phyloP scores from a whole-genome alignment of 2,888 invertebrate species.

The Dryadula phaetusa region DNA sequence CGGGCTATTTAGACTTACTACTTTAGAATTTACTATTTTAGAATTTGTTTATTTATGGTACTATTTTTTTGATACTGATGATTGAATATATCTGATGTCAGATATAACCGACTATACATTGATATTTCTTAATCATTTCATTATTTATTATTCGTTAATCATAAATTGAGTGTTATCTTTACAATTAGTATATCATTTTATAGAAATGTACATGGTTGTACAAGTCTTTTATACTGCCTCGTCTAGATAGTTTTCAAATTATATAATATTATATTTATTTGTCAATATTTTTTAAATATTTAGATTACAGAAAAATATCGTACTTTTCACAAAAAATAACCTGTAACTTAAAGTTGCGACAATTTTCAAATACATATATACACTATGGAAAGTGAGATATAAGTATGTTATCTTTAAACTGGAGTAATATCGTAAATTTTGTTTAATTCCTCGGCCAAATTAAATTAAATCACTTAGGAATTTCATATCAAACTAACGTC shows the following conservation, averaged over 20 bases:
- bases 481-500: constrained; percentile 19
- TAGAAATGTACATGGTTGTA: too few relatives aligned
- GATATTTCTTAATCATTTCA: too few relatives aligned
- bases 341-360: background rate
- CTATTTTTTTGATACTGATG: background rate
- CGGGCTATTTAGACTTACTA: background rate
- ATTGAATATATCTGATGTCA: too few relatives aligned
- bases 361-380: constrained; percentile 6
- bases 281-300: too few relatives aligned
- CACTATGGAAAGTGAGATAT: background rate
- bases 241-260: too few relatives aligned
- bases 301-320: background rate
- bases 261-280: too few relatives aligned
- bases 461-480: constrained; percentile 21
- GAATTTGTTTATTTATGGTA: background rate
- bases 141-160: too few relatives aligned
- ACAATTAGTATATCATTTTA: too few relatives aligned
- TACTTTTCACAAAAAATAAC: background rate
- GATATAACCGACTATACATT: too few relatives aligned
- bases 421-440: constrained; percentile 10
- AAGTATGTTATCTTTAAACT: constrained; percentile 3
- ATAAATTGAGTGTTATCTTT: too few relatives aligned
- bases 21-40: background rate
- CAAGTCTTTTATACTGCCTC: too few relatives aligned
- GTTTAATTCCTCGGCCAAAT: constrained; percentile 7